These are phyloP conservation scores for Nerophis lumbriciformis DNA, from an alignment of 2,113 vertebrate genomes.

Conservation along the genomic window DNA sequence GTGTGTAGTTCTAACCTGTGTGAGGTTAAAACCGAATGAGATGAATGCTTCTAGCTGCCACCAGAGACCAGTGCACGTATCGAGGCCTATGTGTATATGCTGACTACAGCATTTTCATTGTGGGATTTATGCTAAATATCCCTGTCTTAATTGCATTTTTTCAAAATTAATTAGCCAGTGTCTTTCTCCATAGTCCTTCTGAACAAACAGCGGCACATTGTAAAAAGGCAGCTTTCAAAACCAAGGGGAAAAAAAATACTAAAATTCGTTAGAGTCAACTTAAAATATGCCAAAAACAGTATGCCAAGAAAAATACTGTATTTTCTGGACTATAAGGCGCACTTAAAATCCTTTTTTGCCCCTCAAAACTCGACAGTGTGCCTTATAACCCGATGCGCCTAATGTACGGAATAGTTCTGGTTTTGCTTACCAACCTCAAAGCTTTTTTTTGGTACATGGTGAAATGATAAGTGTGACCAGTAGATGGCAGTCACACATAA, in stretches of 20 bases:
- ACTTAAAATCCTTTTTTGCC: too few relatives aligned
- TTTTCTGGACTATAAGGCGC: too few relatives aligned
- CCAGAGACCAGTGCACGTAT: slow-evolving; percentile 35
- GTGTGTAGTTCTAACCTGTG: slow-evolving; percentile 20
- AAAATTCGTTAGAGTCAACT: background rate
- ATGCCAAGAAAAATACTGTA: too few relatives aligned
- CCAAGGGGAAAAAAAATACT: background rate
- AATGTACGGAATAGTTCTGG: too few relatives aligned
- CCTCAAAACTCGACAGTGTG: too few relatives aligned
- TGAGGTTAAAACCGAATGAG: slow-evolving; percentile 40
- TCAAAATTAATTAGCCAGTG: slow-evolving; percentile 56
- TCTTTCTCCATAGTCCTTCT: slow-evolving; percentile 27
- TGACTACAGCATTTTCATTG: slow-evolving; percentile 56
- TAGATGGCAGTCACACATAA: too few relatives aligned
- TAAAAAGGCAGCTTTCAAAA: background rate
- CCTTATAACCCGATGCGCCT: too few relatives aligned
- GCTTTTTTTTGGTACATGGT: too few relatives aligned
- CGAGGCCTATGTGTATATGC: slow-evolving; percentile 25
- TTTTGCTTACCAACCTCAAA: too few relatives aligned
- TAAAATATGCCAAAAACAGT: background rate
- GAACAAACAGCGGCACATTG: slow-evolving; percentile 36
- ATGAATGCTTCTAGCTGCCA: slow-evolving; percentile 51
- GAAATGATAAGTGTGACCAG: too few relatives aligned
- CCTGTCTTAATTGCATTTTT: slow-evolving; percentile 61
- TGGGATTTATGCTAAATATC: slow-evolving; percentile 62